Evolutionary conservation across 2,113 vertebrate genomes (phyloP).

Genomic region (Mesocricetus auratus): DNA sequence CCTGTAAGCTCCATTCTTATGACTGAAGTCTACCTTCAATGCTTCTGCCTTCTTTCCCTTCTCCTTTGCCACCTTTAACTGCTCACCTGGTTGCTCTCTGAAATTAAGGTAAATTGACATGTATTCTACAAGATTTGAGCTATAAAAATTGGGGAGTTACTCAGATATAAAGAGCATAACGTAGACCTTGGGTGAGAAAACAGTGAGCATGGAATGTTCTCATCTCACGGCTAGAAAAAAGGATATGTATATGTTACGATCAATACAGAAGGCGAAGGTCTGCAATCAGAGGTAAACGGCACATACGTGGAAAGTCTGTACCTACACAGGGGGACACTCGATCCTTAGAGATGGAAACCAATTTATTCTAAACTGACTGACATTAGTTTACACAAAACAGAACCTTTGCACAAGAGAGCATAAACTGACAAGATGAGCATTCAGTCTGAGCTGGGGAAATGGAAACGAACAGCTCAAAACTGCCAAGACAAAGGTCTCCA

Average conservation of each 20-base stretch:
- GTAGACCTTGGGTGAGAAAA: constrained; percentile 46
- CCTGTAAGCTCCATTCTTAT: neutral
- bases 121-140: neutral
- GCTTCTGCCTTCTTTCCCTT: neutral
- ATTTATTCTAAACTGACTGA: constrained; percentile 63
- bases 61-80: neutral
- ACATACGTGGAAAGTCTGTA: neutral
- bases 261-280: constrained; percentile 9
- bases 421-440: constrained; percentile 61
- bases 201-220: neutral
- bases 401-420: constrained; percentile 48
- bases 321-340: neutral
- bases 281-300: constrained; percentile 56
- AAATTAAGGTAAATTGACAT: constrained; percentile 42
- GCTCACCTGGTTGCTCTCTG: neutral
- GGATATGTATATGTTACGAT: neutral
- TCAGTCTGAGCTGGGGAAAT: constrained; percentile 51
- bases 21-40: neutral
- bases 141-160: neutral
- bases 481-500: constrained; percentile 55
- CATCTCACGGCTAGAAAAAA: neutral
- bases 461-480: constrained; percentile 66
- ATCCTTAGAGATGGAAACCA: constrained; percentile 3
- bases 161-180: constrained; percentile 11
- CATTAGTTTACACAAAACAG: constrained; percentile 65